phyloP scores from a whole-genome alignment of 2,888 invertebrate genomes.

The Pogonocherus hispidulus region DNA sequence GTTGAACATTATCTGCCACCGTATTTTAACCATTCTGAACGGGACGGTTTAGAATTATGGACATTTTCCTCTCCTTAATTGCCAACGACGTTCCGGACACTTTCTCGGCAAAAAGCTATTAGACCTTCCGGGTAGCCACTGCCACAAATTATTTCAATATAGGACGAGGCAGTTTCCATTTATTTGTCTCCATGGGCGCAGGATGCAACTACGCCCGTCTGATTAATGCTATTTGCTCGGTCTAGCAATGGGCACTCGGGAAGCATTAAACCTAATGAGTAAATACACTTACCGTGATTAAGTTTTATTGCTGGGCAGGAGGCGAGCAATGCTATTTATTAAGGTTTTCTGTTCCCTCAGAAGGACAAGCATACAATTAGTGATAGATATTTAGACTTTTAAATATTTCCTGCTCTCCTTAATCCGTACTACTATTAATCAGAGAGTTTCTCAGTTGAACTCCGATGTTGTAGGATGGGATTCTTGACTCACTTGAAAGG shows the following conservation, averaged over 20 bases:
- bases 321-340: background rate
- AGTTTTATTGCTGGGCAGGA: constrained; percentile 3
- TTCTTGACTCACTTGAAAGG: too few species aligned
- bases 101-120: too few species aligned
- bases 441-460: too few species aligned
- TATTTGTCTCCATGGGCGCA: constrained; percentile 8
- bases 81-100: too few species aligned
- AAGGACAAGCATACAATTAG: background rate
- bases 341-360: background rate
- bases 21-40: too few species aligned
- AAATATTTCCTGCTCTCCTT: background rate
- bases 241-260: background rate
- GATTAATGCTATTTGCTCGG: constrained; percentile 16
- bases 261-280: constrained; percentile 15
- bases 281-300: constrained; percentile 20
- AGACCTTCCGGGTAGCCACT: too few species aligned
- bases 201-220: background rate
- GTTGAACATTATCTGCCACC: too few species aligned
- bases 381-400: background rate
- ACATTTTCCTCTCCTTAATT: too few species aligned
- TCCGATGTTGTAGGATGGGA: too few species aligned
- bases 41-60: too few species aligned
- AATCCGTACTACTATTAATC: too few species aligned
- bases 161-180: background rate
- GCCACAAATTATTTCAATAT: background rate